A percentile compares a stretch with the other conserved stretches of the same genome.
These are phyloP conservation scores for Nebria brevicollis DNA, from an alignment of 2,888 invertebrate species.

Conservation along the genomic window DNA sequence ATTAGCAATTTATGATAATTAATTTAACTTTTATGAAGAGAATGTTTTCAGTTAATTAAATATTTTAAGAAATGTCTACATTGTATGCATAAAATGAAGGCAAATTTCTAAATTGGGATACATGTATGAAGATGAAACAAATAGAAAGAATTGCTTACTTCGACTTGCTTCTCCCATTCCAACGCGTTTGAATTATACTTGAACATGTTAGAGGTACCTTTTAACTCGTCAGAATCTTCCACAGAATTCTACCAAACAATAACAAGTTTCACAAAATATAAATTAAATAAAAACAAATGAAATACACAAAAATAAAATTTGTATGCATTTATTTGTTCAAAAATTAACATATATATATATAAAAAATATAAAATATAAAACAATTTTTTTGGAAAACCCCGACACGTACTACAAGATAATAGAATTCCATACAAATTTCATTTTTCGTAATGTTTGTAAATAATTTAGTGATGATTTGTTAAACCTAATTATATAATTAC, in stretches of 20 bases:
- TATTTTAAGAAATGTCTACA: no score
- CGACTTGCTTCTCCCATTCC: slow-evolving; percentile 60
- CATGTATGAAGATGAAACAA: slow-evolving; percentile 28
- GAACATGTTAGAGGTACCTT: slow-evolving; percentile 54
- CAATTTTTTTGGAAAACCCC: slow-evolving; percentile 4
- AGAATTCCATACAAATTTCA: slow-evolving; percentile 42
- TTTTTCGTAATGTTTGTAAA: slow-evolving; percentile 17
- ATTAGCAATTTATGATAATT: no score
- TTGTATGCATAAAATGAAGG: neutral
- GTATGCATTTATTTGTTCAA: slow-evolving; percentile 38
- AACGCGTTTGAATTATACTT: slow-evolving; percentile 57
- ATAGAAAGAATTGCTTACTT: slow-evolving; percentile 54
- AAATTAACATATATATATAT: slow-evolving; percentile 20
- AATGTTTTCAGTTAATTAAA: no score
- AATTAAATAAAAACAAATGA: slow-evolving; percentile 49
- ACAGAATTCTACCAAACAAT: slow-evolving; percentile 56
- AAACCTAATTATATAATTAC: neutral
- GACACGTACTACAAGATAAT: slow-evolving; percentile 4
- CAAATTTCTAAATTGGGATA: neutral
- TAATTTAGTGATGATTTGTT: neutral
- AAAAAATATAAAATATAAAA: slow-evolving; percentile 27
- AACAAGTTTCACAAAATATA: slow-evolving; percentile 41
- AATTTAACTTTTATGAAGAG: no score
- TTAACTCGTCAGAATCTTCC: slow-evolving; percentile 55
- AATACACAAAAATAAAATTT: slow-evolving; percentile 49